These are phyloP conservation scores for Cacatua alba DNA, from an alignment of 2,113 vertebrate genomes.

Conservation along the genomic window DNA sequence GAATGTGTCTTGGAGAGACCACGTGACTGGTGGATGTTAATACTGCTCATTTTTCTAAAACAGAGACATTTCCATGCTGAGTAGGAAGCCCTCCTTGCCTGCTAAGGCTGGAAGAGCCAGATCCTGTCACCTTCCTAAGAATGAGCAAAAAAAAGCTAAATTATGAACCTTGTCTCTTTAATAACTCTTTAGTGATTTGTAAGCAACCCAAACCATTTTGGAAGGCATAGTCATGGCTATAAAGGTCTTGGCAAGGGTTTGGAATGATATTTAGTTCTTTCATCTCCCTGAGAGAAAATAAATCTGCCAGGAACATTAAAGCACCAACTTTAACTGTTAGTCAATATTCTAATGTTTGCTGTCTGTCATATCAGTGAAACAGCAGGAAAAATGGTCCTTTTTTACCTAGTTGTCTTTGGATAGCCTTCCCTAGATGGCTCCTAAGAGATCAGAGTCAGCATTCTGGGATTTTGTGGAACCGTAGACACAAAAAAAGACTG, in stretches of 20 bases:
- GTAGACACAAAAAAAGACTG: neutral
- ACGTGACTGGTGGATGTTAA: neutral
- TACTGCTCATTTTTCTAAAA: neutral
- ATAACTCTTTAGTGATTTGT: neutral
- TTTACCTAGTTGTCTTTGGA: neutral
- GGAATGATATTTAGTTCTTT: slow-evolving; percentile 8
- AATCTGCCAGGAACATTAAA: neutral
- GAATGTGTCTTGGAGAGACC: neutral
- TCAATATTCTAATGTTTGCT: neutral
- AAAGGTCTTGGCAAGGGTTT: neutral
- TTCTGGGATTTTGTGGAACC: neutral
- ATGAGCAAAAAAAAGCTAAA: neutral
- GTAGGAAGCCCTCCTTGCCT: neutral
- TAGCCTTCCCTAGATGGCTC: neutral
- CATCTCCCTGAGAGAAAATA: slow-evolving; percentile 26
- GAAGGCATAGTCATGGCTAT: neutral
- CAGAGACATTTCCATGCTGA: neutral
- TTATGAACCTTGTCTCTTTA: neutral
- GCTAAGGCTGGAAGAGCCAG: neutral
- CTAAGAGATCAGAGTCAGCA: neutral
- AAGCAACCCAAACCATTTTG: neutral
- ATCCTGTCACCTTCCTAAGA: neutral
- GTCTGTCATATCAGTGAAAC: neutral
- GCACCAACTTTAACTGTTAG: neutral
- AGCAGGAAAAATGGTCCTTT: neutral